phyloP scores from a whole-genome alignment of 2,888 invertebrate species.

The Epirrita christyi region DNA sequence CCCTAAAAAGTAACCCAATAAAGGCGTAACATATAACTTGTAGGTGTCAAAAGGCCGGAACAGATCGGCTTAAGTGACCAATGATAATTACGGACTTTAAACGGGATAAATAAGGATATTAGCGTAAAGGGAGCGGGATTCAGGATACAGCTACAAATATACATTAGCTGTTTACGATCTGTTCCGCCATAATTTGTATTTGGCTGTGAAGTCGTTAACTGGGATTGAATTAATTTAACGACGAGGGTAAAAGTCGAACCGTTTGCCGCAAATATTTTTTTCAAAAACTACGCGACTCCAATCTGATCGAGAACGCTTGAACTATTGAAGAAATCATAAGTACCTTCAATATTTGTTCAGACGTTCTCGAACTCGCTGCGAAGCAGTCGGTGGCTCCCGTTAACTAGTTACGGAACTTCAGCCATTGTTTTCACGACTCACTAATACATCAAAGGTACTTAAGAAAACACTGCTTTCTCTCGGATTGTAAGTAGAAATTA shows the following conservation, averaged over 20 bases:
- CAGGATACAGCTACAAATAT: slow-evolving; percentile 41
- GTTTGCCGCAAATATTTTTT: slow-evolving; percentile 39
- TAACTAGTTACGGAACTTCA: slow-evolving; percentile 47
- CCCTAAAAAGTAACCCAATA: slow-evolving; percentile 18
- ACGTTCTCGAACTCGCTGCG: slow-evolving; percentile 48
- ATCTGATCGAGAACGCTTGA: slow-evolving; percentile 47
- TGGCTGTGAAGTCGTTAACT: slow-evolving; percentile 43
- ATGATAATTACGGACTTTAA: slow-evolving; percentile 39
- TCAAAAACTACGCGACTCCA: slow-evolving; percentile 34
- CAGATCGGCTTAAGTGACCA: slow-evolving; percentile 30
- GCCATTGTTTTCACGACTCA: slow-evolving; percentile 40
- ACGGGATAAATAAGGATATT: slow-evolving; percentile 43
- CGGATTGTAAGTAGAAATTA: slow-evolving; percentile 29
- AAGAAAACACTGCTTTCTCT: slow-evolving; percentile 29
- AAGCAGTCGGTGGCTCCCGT: slow-evolving; percentile 43
- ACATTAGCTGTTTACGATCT: slow-evolving; percentile 46
- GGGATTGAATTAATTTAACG: slow-evolving; percentile 45
- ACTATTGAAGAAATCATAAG: slow-evolving; percentile 50
- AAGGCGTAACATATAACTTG: slow-evolving; percentile 26
- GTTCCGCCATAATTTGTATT: slow-evolving; percentile 44
- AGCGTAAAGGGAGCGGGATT: slow-evolving; percentile 40
- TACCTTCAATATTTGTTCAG: slow-evolving; percentile 52
- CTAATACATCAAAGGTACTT: slow-evolving; percentile 42
- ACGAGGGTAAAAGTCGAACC: slow-evolving; percentile 31
- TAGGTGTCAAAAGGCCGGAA: slow-evolving; percentile 26